These are phyloP conservation scores for Miichthys miiuy DNA, from an alignment of 2,797 vertebrate genomes.

Conservation along the genomic window DNA sequence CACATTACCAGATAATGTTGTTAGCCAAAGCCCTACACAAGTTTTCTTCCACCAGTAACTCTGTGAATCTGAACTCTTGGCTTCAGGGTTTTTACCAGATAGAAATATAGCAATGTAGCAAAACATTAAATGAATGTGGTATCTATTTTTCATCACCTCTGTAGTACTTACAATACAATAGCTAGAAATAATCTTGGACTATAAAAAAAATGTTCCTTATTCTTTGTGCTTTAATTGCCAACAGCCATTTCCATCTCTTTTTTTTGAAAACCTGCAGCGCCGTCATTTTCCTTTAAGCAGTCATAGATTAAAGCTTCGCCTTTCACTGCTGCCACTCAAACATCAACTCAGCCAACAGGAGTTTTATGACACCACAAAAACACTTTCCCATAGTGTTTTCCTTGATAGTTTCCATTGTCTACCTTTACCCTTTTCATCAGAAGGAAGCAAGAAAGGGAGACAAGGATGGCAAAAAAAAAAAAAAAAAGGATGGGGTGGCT, in stretches of 20 bases:
- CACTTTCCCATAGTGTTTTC: conserved; percentile 61
- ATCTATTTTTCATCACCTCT: conserved; percentile 4
- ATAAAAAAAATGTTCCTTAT: not conserved
- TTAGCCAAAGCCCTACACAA: not conserved
- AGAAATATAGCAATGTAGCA: not conserved
- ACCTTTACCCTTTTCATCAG: conserved; percentile 61
- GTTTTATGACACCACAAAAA: conserved; percentile 56
- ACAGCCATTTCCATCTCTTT: conserved; percentile 18
- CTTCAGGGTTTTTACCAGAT: not conserved
- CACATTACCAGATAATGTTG: not conserved
- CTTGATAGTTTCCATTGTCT: conserved; percentile 68
- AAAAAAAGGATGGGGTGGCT: conserved; percentile 24
- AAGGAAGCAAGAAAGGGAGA: conserved; percentile 35
- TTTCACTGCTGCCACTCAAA: conserved; percentile 46
- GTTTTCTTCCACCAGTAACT: not conserved
- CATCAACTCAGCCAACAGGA: conserved; percentile 45
- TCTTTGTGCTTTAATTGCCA: conserved; percentile 20
- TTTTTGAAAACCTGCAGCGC: conserved; percentile 24
- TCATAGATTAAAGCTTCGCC: conserved; percentile 47
- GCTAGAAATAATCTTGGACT: conserved; percentile 7
- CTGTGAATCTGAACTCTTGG: too few species aligned
- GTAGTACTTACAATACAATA: not conserved
- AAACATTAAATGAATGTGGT: not conserved
- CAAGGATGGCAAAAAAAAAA: conserved; percentile 13
- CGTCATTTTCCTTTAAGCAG: conserved; percentile 46